Evolutionary conservation across 2,113 vertebrate genomes (phyloP).

Genomic region (Heterochromis multidens): DNA sequence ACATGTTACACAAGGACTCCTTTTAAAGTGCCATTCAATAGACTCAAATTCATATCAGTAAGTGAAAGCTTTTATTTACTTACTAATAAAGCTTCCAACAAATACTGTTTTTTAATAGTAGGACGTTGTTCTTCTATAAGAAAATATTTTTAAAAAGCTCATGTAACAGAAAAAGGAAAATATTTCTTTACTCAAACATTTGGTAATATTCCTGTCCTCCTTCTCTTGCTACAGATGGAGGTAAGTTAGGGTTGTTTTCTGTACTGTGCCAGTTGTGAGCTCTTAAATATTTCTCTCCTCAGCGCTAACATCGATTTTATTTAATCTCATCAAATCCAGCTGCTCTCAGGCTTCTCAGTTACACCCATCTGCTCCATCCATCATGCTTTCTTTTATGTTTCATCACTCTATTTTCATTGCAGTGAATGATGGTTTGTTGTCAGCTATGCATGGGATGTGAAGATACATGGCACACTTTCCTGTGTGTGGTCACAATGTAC

Average conservation of each 20-base stretch:
- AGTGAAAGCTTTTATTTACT: not conserved
- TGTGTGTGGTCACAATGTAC: conserved; percentile 24
- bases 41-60: not conserved
- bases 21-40: not conserved
- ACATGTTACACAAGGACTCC: not conserved
- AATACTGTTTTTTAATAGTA: not conserved
- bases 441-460: conserved; percentile 58
- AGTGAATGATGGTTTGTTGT: conserved; percentile 41
- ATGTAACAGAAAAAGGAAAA: not conserved
- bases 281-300: conserved; percentile 15
- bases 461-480: not conserved
- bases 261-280: conserved; percentile 29
- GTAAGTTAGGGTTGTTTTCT: conserved; percentile 70
- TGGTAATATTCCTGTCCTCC: conserved; percentile 65
- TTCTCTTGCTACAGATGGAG: conserved; percentile 78
- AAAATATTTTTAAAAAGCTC: not conserved
- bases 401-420: conserved; percentile 42
- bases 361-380: not conserved
- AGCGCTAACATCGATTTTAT: conserved; percentile 28
- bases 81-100: not conserved
- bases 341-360: conserved; percentile 14
- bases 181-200: conserved; percentile 9
- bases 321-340: conserved; percentile 30
- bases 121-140: not conserved
- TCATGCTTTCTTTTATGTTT: conserved; percentile 16